Conservation (phyloP, 2,888 invertebrate genomes). For the Microctonus aethiopoides region DNA sequence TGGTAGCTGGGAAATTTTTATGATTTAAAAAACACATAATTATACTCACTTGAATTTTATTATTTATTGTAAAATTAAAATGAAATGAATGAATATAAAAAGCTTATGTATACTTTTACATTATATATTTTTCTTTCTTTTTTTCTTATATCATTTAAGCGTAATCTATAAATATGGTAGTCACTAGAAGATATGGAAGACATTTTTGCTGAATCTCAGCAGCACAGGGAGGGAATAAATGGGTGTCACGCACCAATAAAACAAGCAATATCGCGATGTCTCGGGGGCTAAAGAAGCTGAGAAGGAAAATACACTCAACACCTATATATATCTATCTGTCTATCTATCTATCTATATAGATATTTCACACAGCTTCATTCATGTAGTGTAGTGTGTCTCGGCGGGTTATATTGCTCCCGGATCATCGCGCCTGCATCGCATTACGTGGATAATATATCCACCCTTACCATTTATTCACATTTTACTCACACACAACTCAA, state of each 20-base stretch:
- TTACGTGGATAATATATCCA: conserved; percentile 63
- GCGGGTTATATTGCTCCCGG: conserved; percentile 60
- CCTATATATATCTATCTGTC: conserved; percentile 25
- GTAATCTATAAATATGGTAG: too few species aligned
- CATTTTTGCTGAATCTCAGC: conserved; percentile 26
- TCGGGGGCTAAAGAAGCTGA: conserved; percentile 57
- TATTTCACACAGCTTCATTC: background rate
- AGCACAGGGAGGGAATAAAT: conserved; percentile 46
- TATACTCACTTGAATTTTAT: too few species aligned
- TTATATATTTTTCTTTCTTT: too few species aligned
- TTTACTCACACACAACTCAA: conserved; percentile 28
- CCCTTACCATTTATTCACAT: conserved; percentile 50
- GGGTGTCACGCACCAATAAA: conserved; percentile 65
- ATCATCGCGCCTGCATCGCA: conserved; percentile 65
- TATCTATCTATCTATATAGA: conserved; percentile 14
- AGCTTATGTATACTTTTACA: too few species aligned
- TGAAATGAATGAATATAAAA: too few species aligned
- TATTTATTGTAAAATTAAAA: too few species aligned
- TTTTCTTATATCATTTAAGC: too few species aligned
- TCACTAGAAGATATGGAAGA: too few species aligned
- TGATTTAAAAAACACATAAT: too few species aligned
- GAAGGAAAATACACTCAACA: conserved; percentile 25
- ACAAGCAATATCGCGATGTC: conserved; percentile 65
- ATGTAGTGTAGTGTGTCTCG: conserved; percentile 3
- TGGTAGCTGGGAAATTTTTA: too few species aligned